Conservation (phyloP, 2,113 vertebrate genomes). For the Tragelaphus imberbis region DNA sequence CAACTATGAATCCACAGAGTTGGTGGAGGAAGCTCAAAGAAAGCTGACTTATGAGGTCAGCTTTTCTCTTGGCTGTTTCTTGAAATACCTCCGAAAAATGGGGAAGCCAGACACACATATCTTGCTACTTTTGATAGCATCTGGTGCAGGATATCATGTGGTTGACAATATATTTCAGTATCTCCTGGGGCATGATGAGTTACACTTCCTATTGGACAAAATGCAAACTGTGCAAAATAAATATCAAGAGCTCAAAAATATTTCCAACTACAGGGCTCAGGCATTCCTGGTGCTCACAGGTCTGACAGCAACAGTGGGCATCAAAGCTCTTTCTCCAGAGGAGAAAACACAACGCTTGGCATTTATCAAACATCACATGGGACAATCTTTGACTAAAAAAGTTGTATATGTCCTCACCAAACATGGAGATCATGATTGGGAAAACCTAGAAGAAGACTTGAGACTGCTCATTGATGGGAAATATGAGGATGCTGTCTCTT, state of each 20-base stretch:
- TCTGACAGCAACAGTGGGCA: constrained; percentile 44
- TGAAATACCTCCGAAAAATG: constrained; percentile 45
- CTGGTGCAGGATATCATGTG: constrained; percentile 66
- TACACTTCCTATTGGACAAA: no score
- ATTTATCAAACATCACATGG: constrained; percentile 53
- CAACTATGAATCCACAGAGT: neutral
- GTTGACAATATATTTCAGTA: no score
- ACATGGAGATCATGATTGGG: constrained; percentile 39
- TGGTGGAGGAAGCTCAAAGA: constrained; percentile 29
- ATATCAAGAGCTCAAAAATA: no score
- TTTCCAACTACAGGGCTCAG: constrained; percentile 57
- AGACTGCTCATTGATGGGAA: neutral
- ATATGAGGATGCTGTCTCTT: neutral
- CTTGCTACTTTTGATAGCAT: constrained; percentile 68
- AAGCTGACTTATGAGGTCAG: constrained; percentile 53
- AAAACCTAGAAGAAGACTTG: constrained; percentile 64
- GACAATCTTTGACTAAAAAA: neutral
- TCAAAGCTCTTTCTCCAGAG: constrained; percentile 10
- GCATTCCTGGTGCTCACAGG: constrained; percentile 70
- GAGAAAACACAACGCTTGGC: constrained; percentile 62
- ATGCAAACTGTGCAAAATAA: no score
- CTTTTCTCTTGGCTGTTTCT: constrained; percentile 41
- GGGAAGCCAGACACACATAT: constrained; percentile 61
- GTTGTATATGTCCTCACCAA: constrained; percentile 62
- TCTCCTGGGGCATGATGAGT: no score